Base-by-base conservation (phyloP, 2,888 invertebrate species). In the Sarcophaga rosellei region DNA sequence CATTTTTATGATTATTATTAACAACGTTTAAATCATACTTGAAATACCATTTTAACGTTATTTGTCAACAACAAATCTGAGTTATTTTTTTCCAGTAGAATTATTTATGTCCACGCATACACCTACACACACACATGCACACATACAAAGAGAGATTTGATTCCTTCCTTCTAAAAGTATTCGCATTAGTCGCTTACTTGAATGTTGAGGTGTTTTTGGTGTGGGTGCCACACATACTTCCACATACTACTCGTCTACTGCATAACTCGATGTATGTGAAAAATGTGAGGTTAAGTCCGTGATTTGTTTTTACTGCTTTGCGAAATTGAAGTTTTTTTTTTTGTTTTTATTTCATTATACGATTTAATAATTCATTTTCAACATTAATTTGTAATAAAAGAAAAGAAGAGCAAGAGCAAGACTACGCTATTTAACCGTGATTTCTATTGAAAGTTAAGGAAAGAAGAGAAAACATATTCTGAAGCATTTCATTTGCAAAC, bases 21-120 rank as follows among this genome's bases (percentile, higher is more conserved):
- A 80, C 62, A 82, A 80, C 62, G 83, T 77, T 83, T 85, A 83
- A 81, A 81, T 85, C 83, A 84, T 85, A 81, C 65, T 78, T 78
- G 74, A 80, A 80, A 87, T 87, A 35, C 63, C 59, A 78, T 77
- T 75, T 68, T 57, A 85, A 78, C 72, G 57, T 62, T 83, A 81
- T 85, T 87, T 87, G 80, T 84, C 86, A 80, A 68, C 85, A 78
- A 44, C 68, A 86, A 77, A 77, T 74, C 68, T 59, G 57, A 23
- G 45, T 63, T 74, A 62, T 78, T 82, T 61, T 59, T 21, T 12
- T 53, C 44, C 3, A 62, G 23, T 2, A 61, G 44, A 66, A 66
- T 66, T 66, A 53, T 53, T 53, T 12, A 53, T 4, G 53, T 5
- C 17, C 53, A 53, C 53, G 12, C 15, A 53, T 17, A 12, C 53